Evolutionary conservation across 2,113 vertebrate genomes (phyloP), one percentile per base, ranked within the genome.

Genomic region (Gorsachius goisagi): DNA sequence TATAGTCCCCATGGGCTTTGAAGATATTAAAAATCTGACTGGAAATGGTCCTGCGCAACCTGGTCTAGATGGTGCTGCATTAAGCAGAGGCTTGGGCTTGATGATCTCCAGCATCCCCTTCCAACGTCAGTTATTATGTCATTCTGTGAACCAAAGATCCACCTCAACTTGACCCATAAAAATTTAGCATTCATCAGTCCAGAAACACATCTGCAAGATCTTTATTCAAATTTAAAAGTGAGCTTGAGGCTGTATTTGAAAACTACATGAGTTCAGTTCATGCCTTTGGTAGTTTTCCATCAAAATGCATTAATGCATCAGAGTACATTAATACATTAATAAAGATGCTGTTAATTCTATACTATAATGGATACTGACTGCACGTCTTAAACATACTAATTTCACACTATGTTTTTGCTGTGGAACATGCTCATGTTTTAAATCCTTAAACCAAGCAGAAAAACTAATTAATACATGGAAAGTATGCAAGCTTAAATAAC

Each of bases 381-480:
- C 49, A 56, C 93, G 55, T n/a, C 67, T 96, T 94, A 93, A 93
- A 77, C 91, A 59, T 80, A 85, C 88, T 93, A 90, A 95, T 96
- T 94, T 93, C 85, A 96, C 88, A 77, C 82, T 88, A 0, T 78
- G 58, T 85, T 94, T 94, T 80, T 88, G 50, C 88, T 86, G 85
- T 85, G 88, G 85, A 93, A 93, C 90, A 83, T 24, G 63, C 55
- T 93, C 10, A 4, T 91, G 63, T 88, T 94, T 96, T 47, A 95
- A 91, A 77, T 95, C 41, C 59, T 96, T 75, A 95, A 95, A 79
- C 78, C 90, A 96, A 97, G 95, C 3, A 14, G 93, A 93, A 95
- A 96, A 95, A 60, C 72, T 83, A 83, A 95, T 96, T 96, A 95
- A 93, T 41, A 93, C 22, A 22, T 50, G 55, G 67, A 47, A 88